These are phyloP conservation scores for Macropis europaea DNA, from an alignment of 2,888 invertebrate species.

Conservation along the genomic window DNA sequence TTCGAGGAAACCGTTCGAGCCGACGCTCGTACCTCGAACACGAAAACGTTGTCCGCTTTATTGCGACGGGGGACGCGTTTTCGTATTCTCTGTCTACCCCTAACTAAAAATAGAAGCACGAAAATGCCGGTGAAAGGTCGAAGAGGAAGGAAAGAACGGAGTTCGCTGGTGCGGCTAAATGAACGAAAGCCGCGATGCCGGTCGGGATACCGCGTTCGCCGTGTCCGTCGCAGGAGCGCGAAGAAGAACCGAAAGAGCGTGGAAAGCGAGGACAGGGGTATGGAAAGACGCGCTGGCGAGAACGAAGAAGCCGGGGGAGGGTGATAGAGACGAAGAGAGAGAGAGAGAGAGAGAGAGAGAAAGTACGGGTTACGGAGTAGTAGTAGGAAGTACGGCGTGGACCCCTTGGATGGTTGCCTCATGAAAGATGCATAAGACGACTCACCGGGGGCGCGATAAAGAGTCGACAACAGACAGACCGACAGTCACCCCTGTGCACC, in stretches of 20 bases:
- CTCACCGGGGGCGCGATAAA: conserved; percentile 80
- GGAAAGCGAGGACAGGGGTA: conserved; percentile 6
- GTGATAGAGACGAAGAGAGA: conserved; percentile 12
- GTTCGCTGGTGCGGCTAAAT: no score
- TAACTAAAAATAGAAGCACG: background rate
- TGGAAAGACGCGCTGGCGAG: conserved; percentile 7
- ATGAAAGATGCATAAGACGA: conserved; percentile 80
- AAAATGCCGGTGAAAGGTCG: conserved; percentile 1
- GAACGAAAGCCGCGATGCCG: no score
- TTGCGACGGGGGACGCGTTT: no score
- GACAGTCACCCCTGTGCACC: conserved; percentile 77
- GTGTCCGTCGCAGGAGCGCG: conserved; percentile 1
- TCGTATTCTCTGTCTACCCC: no score
- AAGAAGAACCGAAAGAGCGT: background rate
- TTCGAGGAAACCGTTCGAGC: no score
- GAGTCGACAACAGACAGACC: conserved; percentile 80
- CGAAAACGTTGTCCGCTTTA: no score
- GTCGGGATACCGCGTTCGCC: conserved; percentile 16
- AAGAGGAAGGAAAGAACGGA: conserved; percentile 6
- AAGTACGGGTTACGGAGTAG: conserved; percentile 64
- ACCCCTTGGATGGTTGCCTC: conserved; percentile 79
- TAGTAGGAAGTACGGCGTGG: conserved; percentile 66
- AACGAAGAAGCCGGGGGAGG: background rate
- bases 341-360: conserved; percentile 47
- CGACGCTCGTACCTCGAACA: no score